Evolutionary conservation across 2,888 invertebrate genomes (phyloP).

Genomic region (Drosophila picticornis): DNA sequence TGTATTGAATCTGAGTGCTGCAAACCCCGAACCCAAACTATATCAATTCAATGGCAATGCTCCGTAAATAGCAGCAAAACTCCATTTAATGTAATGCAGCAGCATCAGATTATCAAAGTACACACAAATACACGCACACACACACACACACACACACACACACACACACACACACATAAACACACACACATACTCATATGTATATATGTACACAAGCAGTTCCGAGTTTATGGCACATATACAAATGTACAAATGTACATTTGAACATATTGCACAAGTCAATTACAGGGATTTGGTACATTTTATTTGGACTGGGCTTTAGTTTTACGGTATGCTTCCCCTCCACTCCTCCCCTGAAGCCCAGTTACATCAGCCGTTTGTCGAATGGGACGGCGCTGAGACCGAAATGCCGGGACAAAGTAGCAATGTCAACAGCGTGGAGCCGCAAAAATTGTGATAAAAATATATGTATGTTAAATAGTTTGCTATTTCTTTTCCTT

Average conservation of each 20-base stretch:
- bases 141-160: neutral
- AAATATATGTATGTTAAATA: constrained; percentile 75
- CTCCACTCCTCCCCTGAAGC: neutral
- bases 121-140: constrained; percentile 20
- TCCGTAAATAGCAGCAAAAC: constrained; percentile 24
- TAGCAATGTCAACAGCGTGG: constrained; percentile 60
- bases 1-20: neutral
- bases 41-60: constrained; percentile 3
- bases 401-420: constrained; percentile 47
- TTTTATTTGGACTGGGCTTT: constrained; percentile 65
- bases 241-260: constrained; percentile 47
- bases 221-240: constrained; percentile 26
- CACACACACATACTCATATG: neutral
- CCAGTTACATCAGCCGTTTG: neutral
- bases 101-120: constrained; percentile 46
- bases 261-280: constrained; percentile 72
- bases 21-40: neutral
- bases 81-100: constrained; percentile 54
- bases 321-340: constrained; percentile 50
- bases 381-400: neutral
- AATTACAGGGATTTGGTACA: constrained; percentile 72
- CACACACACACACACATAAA: neutral
- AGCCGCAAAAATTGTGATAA: constrained; percentile 73
- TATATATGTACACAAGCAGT: neutral
- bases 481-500: constrained; percentile 41